Percentiles rank a stretch among this genome's conserved stretches.
phyloP scores from a whole-genome alignment of 2,113 vertebrate genomes.

The Chinchilla lanigera region DNA sequence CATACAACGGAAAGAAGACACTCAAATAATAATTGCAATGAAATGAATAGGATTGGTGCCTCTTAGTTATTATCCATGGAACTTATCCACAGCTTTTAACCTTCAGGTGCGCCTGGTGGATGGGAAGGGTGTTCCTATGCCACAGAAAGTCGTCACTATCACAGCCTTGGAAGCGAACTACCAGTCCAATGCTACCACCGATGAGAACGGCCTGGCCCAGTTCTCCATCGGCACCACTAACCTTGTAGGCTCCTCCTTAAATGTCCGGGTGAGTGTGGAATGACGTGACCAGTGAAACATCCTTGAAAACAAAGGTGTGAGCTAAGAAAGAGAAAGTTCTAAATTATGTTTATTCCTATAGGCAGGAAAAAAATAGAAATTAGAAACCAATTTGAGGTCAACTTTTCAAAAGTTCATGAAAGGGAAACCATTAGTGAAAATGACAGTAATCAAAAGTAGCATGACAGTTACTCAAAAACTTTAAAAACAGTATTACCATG shows the following conservation, averaged over 20 bases:
- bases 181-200: constrained; percentile 82
- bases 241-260: constrained; percentile 68
- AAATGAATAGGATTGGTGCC: background rate
- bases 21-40: background rate
- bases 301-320: background rate
- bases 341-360: background rate
- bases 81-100: constrained; percentile 7
- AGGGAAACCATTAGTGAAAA: background rate
- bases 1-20: background rate
- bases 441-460: background rate
- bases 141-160: constrained; percentile 80
- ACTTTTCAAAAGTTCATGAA: background rate
- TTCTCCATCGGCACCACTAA: constrained; percentile 85
- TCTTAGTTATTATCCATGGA: background rate
- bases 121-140: constrained; percentile 81
- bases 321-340: background rate
- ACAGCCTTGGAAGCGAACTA: constrained; percentile 63
- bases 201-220: constrained; percentile 80
- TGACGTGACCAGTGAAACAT: background rate
- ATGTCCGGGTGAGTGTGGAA: constrained; percentile 80
- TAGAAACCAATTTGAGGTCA: background rate
- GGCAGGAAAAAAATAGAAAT: background rate
- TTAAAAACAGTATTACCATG: background rate
- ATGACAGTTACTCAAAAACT: background rate
- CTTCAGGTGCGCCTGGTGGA: constrained; percentile 84